These are phyloP conservation scores for Hypomecis punctinalis DNA, from an alignment of 2,888 invertebrate species.

Conservation along the genomic window DNA sequence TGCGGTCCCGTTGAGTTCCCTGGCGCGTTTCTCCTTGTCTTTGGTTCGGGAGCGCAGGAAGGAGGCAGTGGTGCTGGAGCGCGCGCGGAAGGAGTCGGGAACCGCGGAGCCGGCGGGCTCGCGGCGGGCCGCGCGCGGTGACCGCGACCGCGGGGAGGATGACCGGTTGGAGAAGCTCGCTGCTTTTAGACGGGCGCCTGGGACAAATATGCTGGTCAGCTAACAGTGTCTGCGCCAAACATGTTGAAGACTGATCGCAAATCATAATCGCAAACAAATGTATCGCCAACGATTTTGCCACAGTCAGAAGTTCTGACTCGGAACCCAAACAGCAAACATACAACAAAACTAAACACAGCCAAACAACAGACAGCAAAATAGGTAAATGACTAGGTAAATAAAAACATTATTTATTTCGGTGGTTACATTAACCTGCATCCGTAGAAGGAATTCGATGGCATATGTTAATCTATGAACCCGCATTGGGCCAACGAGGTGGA, in stretches of 20 bases:
- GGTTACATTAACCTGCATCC: too few species aligned
- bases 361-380: too few species aligned
- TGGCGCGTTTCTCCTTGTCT: constrained; percentile 54
- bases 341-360: too few species aligned
- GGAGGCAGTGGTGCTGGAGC: constrained; percentile 73
- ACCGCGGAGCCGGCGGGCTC: constrained; percentile 21
- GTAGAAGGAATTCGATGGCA: too few species aligned
- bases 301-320: too few species aligned
- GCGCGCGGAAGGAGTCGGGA: constrained; percentile 62
- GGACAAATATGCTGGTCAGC: background rate
- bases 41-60: constrained; percentile 70
- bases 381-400: too few species aligned
- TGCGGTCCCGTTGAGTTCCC: constrained; percentile 42
- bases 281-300: too few species aligned
- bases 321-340: too few species aligned
- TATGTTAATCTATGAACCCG: too few species aligned
- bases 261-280: too few species aligned
- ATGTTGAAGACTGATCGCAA: background rate
- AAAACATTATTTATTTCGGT: too few species aligned
- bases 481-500: too few species aligned
- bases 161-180: constrained; percentile 47
- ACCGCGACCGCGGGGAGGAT: constrained; percentile 52
- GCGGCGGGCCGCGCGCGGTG: constrained; percentile 61
- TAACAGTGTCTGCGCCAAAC: background rate
- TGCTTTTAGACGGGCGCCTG: constrained; percentile 38